Base-by-base conservation (phyloP, 2,888 invertebrate genomes). In the Amphipyra tragopoginis region DNA sequence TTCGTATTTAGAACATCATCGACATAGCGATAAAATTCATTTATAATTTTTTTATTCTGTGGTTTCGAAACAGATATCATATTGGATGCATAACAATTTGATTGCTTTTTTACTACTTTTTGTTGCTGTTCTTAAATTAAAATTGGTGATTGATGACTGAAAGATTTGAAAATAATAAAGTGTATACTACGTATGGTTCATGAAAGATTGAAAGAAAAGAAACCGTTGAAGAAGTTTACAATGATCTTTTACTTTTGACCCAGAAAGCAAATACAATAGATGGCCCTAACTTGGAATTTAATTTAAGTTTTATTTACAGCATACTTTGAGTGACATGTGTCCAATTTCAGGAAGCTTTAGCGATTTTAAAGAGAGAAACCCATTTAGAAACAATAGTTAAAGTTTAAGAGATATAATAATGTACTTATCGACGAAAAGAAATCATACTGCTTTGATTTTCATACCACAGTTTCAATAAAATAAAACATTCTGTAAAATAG, bases 151-250 rank as follows among this genome's bases (percentile, higher is more conserved):
- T 52, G 51, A 68, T 63, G 29, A 50, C 45, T 47, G 42, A 15
- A 42, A 14, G 26, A 29, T 58, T 48, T 26, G 73, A 69, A 29
- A 29, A 68, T 47, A 53, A 70, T 70, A 61, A 69, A 59, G 5
- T 29, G 29, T 29, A 29, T 29, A n/a, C 72, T 71, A 72, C 50
- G 14, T 43, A 75, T 75, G 72, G 45, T 13, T 65, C 56, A 61
- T 72, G 72, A 60, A 54, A 60, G 0, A 56, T 38, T 48, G 51
- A 72, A 59, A 60, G 36, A 36, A 36, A 11, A 36, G 1, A 36
- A 36, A 36, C 8, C 1, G 10, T 10, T 11, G 6, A 36, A 36
- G 29, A 29, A 29, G 7, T 7, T 29, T 36, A 36, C 9, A 10
- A 36, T 36, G 10, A 10, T 36, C 33, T 36, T 10, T 36, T 36